Base-by-base conservation (phyloP, 2,113 vertebrate species). In the Dicrurus megarhynchus region DNA sequence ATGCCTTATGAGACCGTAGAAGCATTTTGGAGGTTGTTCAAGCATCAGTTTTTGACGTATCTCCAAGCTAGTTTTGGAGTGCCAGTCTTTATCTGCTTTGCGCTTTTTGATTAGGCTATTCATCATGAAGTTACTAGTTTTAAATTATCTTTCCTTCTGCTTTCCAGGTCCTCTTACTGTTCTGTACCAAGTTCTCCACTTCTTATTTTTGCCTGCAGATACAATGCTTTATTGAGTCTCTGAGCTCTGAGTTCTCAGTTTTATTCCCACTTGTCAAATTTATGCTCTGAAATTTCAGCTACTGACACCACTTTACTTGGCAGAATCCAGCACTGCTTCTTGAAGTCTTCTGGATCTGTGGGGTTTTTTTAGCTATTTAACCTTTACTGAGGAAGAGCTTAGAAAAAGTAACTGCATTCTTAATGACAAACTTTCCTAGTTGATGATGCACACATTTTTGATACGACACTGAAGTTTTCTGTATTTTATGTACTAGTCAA, bases 211-310 rank as follows among this genome's bases (percentile, higher is more conserved):
- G 78, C 75, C 79, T 4, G 21, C 50, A 95, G 82, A 77, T 33
- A 83, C 46, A 69, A 88, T 80, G n/a, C 13, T 73, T 90, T 91
- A 88, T 90, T 88, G 88, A 68, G 64, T 93, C 44, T 82, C 52
- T 68, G 56, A 84, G 49, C n/a, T 65, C 24, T 21, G 65, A 55
- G 64, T 85, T 91, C 61, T 79, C 75, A 37, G 69, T 52, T 97
- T 93, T 96, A 75, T 73, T 93, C 44, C 65, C 53, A 49, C 70
- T 87, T 93, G 78, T 85, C 87, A 87, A 79, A 87, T 76, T 39
- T 76, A 26, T 71, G n/a, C 41, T 77, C 55, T 61, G 47, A 90
- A 93, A 80, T 93, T 93, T 71, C 76, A 88, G 63, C 67, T 96
- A 14, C 57, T 65, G 88, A 86, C 79, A 92, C 53, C 53, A 24